Base-by-base conservation (phyloP, 2,888 invertebrate species). In the Heteromyza rotundicornis region DNA sequence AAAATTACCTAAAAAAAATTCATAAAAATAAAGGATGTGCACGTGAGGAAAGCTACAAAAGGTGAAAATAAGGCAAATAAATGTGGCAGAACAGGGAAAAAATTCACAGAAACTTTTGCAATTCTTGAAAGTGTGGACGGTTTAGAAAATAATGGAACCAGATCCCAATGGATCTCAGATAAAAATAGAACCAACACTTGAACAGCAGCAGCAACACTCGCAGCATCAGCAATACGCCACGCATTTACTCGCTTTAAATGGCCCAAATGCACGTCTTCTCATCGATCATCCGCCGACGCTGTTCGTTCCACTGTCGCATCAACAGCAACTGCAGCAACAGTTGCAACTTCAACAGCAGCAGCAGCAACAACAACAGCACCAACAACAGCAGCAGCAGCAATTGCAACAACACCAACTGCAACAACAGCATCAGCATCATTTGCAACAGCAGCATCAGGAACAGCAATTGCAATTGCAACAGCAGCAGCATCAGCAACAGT, bases 111-210 rank as follows among this genome's bases (percentile, higher is more conserved):
- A 50, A 32, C 27, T 44, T 56, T 56, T 23, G 74, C 73, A 75
- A 75, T 73, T 73, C 76, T 74, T 74, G 74, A 71, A 64, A 23
- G 35, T 19, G 8, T 35, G 35, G 53, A 8, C 20, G 53, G 17
- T 53, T 32, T 1, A 17, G 66, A 74, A 73, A 80, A 81, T 76
- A 79, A 82, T 82, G 82, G 82, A 82, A 77, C 76, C 81, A 76
- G 79, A 81, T 77, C 78, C 81, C 75, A 81, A 80, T 75, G 79
- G 80, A 72, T n/a, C n/a, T n/a, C 75, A 73, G 79, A 82, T 82
- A 75, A 82, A 82, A 77, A 78, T 82, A 74, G 82, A 82, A 75
- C 78, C 80, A 69, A 73, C 80, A 68, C 75, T 81, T 70, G 82
- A 82, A 71, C 80, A 78, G 60, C 78, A 78, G 57, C 76, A 77